Evolutionary conservation across 2,888 invertebrate species (phyloP).

Genomic region (Scelioninae gen. 1): DNA sequence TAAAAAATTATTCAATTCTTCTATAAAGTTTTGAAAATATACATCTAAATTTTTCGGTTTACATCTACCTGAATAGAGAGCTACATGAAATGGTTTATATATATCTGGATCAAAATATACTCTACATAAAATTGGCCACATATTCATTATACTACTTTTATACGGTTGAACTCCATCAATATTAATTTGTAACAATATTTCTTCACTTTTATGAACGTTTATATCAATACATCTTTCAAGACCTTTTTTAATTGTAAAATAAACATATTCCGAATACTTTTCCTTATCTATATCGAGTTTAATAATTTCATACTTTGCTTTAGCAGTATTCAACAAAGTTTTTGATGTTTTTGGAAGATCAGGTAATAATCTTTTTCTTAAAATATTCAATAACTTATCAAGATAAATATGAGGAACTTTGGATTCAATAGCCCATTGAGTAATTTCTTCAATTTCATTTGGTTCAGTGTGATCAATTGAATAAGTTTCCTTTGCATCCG

Average conservation of each 20-base stretch:
- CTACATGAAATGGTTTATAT: conserved; percentile 70
- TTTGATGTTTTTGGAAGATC: too few relatives aligned
- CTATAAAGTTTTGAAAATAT: conserved; percentile 63
- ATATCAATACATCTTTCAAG: conserved; percentile 48
- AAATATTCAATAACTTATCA: too few relatives aligned
- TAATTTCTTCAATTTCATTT: too few relatives aligned
- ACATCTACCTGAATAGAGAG: conserved; percentile 58
- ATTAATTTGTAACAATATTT: conserved; percentile 58
- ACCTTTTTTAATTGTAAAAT: conserved; percentile 62
- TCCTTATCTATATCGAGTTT: too few relatives aligned
- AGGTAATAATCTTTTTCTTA: conserved; percentile 5
- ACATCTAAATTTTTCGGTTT: conserved; percentile 59
- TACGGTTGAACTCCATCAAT: conserved; percentile 65
- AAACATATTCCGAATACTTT: background rate
- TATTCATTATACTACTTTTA: conserved; percentile 49
- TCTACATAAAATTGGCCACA: conserved; percentile 69
- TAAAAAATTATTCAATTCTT: conserved; percentile 65
- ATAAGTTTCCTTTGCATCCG: too few relatives aligned
- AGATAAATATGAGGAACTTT: too few relatives aligned
- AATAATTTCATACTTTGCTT: too few relatives aligned
- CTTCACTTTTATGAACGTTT: conserved; percentile 18
- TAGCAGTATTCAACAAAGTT: too few relatives aligned
- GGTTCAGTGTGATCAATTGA: too few relatives aligned
- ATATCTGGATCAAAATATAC: conserved; percentile 53
- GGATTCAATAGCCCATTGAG: too few relatives aligned